Conservation (phyloP, 2,888 invertebrate species). For the Horisme vitalbata region DNA sequence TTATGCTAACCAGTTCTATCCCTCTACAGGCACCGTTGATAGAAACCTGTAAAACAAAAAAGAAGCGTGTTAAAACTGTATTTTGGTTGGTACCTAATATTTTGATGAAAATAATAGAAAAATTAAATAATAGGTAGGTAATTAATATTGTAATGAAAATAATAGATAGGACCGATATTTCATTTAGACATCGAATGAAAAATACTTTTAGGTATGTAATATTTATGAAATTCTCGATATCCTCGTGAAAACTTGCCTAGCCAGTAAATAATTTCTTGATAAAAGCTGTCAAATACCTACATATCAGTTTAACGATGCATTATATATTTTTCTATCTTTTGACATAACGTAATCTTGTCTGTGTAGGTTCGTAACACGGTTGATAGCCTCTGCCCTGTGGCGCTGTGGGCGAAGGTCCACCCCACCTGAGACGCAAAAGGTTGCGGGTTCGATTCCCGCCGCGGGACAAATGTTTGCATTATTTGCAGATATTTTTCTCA, state of each 20-base stretch:
- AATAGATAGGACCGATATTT: too few relatives aligned
- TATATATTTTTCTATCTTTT: neutral
- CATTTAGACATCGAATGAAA: too few relatives aligned
- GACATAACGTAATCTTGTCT: neutral
- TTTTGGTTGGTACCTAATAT: neutral
- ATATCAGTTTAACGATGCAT: too few relatives aligned
- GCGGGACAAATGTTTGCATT: too few relatives aligned
- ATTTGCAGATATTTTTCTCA: too few relatives aligned
- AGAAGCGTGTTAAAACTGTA: slow-evolving; percentile 2
- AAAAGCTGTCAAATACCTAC: neutral
- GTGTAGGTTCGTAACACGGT: neutral
- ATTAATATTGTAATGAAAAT: neutral
- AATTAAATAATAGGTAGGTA: neutral
- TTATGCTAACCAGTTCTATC: slow-evolving; percentile 15
- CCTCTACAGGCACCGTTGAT: slow-evolving; percentile 19
- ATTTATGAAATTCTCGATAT: neutral
- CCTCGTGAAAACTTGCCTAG: slow-evolving; percentile 1
- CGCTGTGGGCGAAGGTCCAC: too few relatives aligned
- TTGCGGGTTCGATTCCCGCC: too few relatives aligned
- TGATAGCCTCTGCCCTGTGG: too few relatives aligned
- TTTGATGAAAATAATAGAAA: neutral
- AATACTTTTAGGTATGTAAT: too few relatives aligned
- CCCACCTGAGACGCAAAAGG: too few relatives aligned
- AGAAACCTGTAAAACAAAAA: slow-evolving; percentile 21
- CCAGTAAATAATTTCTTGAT: neutral